Evolutionary conservation across 2,113 vertebrate genomes (phyloP).

Genomic region (Emberiza fucata): DNA sequence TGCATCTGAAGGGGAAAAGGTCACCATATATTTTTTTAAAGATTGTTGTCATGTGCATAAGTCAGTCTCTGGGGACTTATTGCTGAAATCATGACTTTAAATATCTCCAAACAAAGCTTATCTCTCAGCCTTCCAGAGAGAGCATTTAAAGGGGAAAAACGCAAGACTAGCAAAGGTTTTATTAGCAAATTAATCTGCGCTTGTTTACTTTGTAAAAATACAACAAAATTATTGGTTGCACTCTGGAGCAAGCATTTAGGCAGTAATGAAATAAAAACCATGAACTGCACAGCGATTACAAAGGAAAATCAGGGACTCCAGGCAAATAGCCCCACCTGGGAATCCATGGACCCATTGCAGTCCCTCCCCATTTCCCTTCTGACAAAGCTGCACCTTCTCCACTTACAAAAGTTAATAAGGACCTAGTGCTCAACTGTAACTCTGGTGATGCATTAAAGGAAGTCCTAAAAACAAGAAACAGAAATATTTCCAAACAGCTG

Average conservation of each 20-base stretch:
- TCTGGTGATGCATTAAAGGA: not conserved
- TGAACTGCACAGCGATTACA: not conserved
- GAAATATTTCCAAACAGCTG: not conserved
- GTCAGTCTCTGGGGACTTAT: not conserved
- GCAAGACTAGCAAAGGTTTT: conserved; percentile 28
- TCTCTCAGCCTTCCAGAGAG: not conserved
- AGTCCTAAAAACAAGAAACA: not conserved
- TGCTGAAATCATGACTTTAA: not conserved
- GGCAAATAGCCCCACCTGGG: not conserved
- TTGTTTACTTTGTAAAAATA: not conserved
- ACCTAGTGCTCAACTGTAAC: not conserved
- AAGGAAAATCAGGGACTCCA: not conserved
- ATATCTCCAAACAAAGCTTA: conserved; percentile 20
- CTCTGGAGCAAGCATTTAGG: not conserved
- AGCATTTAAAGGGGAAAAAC: not conserved
- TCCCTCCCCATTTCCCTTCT: not conserved
- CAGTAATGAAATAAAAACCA: not conserved
- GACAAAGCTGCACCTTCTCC: not conserved
- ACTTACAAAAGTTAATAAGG: not conserved
- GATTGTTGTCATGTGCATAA: not conserved
- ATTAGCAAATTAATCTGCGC: conserved; percentile 13
- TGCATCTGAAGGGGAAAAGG: not conserved
- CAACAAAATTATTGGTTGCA: not conserved
- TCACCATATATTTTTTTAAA: rapidly evolving
- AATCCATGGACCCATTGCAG: not conserved